Evolutionary conservation across 2,113 vertebrate species (phyloP).

Genomic region (Epinephelus lanceolatus): DNA sequence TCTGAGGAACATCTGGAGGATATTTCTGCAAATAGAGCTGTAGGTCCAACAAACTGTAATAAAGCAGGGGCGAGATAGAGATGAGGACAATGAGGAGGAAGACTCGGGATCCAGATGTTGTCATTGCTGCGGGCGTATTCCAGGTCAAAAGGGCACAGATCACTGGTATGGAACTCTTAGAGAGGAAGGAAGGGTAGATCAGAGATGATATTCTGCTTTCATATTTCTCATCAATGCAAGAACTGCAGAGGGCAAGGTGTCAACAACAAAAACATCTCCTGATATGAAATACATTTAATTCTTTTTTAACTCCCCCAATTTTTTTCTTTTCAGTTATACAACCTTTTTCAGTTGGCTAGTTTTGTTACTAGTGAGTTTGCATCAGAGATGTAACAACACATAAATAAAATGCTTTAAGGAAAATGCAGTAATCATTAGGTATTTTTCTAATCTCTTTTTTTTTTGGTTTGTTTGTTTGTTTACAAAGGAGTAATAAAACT

Average conservation of each 20-base stretch:
- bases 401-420: not conserved
- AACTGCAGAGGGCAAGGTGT: not conserved
- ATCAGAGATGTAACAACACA: not conserved
- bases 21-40: not conserved
- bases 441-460: not conserved
- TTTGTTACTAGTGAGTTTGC: not conserved
- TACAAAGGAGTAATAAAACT: too few species aligned
- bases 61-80: slow-evolving; percentile 32
- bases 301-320: not conserved
- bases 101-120: not conserved
- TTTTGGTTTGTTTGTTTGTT: too few species aligned
- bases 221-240: not conserved
- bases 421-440: not conserved
- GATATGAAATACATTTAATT: not conserved
- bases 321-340: not conserved
- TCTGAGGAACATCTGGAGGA: not conserved
- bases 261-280: not conserved
- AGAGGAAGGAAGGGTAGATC: slow-evolving; percentile 36
- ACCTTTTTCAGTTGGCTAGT: not conserved
- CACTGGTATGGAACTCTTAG: not conserved
- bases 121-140: slow-evolving; percentile 31
- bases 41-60: slow-evolving; percentile 1
- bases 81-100: slow-evolving; percentile 21
- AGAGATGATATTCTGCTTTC: not conserved
- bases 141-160: slow-evolving; percentile 16